Evolutionary conservation across 2,113 vertebrate species (phyloP).

Genomic region (Anguilla japonica): DNA sequence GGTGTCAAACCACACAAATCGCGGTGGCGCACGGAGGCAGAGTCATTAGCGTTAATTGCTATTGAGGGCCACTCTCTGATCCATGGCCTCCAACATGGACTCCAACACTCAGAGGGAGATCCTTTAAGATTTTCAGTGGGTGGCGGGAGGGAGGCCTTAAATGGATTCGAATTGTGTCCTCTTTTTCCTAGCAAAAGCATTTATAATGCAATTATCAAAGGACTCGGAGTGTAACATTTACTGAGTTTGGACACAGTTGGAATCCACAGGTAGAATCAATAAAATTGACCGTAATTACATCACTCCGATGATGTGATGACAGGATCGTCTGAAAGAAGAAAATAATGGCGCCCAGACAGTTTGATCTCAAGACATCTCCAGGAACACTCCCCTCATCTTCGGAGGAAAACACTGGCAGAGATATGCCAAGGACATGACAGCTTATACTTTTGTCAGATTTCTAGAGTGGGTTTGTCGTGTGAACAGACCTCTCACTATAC

Average conservation of each 20-base stretch:
- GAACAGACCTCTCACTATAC: too few relatives aligned
- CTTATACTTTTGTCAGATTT: too few relatives aligned
- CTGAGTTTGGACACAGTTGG: neutral
- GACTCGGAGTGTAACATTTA: neutral
- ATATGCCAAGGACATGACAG: too few relatives aligned
- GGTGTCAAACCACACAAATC: neutral
- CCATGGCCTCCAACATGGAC: constrained; percentile 47
- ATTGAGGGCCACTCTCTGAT: constrained; percentile 58
- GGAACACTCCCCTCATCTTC: too few relatives aligned
- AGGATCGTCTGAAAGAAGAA: neutral
- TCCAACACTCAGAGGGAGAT: neutral
- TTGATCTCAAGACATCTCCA: too few relatives aligned
- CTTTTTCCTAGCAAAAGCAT: neutral
- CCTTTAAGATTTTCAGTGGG: neutral
- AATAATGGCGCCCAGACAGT: neutral
- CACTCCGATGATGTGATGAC: neutral
- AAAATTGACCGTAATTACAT: neutral
- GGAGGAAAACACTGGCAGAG: too few relatives aligned
- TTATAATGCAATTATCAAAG: neutral
- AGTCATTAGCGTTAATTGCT: constrained; percentile 65
- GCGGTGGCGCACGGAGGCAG: constrained; percentile 42
- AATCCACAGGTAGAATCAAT: neutral
- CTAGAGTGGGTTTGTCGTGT: too few relatives aligned
- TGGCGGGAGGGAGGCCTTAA: neutral
- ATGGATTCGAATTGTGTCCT: neutral